Evolutionary conservation across 1,140 invertebrate genomes (phyloP).

Genomic region (Drosophila littoralis): DNA sequence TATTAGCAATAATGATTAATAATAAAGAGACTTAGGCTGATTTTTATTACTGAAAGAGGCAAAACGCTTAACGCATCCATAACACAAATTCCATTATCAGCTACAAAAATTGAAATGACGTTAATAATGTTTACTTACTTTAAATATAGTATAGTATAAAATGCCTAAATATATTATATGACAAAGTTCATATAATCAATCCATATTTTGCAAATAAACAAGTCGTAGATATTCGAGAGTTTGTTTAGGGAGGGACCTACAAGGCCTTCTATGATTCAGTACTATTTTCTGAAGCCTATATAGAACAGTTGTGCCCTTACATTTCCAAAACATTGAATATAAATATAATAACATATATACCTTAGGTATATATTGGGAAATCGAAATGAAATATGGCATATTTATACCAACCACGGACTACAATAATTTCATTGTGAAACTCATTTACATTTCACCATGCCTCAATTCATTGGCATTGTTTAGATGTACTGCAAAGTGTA

Average conservation of each 20-base stretch:
- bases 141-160: too few relatives aligned
- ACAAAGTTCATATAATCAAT: not conserved
- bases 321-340: too few relatives aligned
- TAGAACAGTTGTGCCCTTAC: not conserved
- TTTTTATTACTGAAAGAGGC: too few relatives aligned
- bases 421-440: not conserved
- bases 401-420: not conserved
- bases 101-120: too few relatives aligned
- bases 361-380: not conserved
- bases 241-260: not conserved
- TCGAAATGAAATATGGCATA: not conserved
- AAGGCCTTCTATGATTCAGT: not conserved
- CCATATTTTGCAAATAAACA: not conserved
- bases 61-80: too few relatives aligned
- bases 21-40: too few relatives aligned
- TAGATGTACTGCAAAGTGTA: constrained; percentile 19
- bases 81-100: too few relatives aligned
- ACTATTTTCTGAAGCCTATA: not conserved
- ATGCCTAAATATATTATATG: not conserved
- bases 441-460: constrained; percentile 9
- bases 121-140: too few relatives aligned
- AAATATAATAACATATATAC: too few relatives aligned
- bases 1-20: too few relatives aligned
- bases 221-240: not conserved
- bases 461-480: constrained; percentile 20